Evolutionary conservation across 2,113 vertebrate genomes (phyloP), one percentile per base, ranked within the genome.

Genomic region (Mesocricetus auratus): DNA sequence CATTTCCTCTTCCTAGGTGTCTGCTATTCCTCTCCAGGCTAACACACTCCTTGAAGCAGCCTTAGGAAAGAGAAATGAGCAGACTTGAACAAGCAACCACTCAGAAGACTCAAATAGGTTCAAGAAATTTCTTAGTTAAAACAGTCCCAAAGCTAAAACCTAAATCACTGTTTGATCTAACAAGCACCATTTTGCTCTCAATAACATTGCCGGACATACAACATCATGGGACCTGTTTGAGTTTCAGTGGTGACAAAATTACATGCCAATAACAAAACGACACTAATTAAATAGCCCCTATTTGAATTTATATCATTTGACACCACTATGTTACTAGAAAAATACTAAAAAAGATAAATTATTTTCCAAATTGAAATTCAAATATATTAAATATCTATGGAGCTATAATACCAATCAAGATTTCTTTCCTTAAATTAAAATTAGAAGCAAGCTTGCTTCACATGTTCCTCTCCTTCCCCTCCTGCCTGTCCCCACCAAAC

Each of bases 211-310:
- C 17, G 31, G 87, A 24, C 16, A 78, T 22, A 73, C 5, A 13
- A 71, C 90, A 7, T 56, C 31, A 47, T 19, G 26, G 58, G 12
- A 47, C 33, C 26, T 86, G 42, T 68, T 45, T 89, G 53, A 82
- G n/a, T 26, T 89, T 95, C 58, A 89, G 3, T 89, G 31, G 91
- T 90, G 53, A 79, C 24, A 17, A 77, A 94, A 47, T 45, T 91
- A 89, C 56, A 90, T 10, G 71, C n/a, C n/a, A 95, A 62, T 33
- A 85, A 90, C 26, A 96, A 90, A 94, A 81, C 82, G 36, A 42
- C 79, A 90, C 31, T 82, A 81, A 78, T 69, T 50, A 66, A 62
- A 53, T 66, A 36, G 7, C 5, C 26, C 6, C 26, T 9, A 62
- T 50, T 74, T 93, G 60, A 92, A 73, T 60, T 86, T 74, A 71